Base-by-base conservation (phyloP, 2,888 invertebrate species). In the Parasteatoda lunata region DNA sequence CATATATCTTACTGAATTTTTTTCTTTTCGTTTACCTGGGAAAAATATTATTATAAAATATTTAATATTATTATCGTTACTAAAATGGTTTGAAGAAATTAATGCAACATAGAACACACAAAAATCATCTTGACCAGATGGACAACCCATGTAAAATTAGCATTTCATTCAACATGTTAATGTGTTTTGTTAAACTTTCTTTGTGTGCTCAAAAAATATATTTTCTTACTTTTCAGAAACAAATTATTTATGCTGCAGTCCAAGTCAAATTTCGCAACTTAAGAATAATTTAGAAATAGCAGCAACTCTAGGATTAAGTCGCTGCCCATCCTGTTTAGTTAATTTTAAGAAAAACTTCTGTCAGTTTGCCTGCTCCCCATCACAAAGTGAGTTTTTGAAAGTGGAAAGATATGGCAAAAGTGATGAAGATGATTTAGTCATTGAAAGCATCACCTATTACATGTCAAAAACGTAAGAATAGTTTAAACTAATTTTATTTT, bases 161-260 rank as follows among this genome's bases (percentile, higher is more conserved):
- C n/a, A n/a, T n/a, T n/a, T n/a, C n/a, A n/a, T n/a, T n/a, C n/a
- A n/a, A n/a, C n/a, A n/a, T 30, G 30, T 30, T 30, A 30, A 30
- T 30, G 30, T 30, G 30, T 30, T 30, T 30, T 30, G 30, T 30
- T 30, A 30, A 2, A 30, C 30, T 30, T 30, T 30, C 30, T 30
- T 30, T 30, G 30, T 30, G 30, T 30, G 30, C 30, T 30, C 3
- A 54, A 54, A 11, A 54, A 13, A 3, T 54, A 54, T 54, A 59
- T 9, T 59, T 59, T 70, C 11, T 77, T 49, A 64, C 8, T 69
- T 82, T 87, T 30, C 65, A 88, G 88, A 77, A 30, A 68, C 65
- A 8, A 88, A 82, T 45, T 15, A 78, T 45, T 48, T 89, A 5
- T 97, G 96, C 92, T 96, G 96, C 92, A 94, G 95, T 92, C 91